Base-by-base conservation (phyloP, 2,797 vertebrate species). In the Luscinia luscinia region DNA sequence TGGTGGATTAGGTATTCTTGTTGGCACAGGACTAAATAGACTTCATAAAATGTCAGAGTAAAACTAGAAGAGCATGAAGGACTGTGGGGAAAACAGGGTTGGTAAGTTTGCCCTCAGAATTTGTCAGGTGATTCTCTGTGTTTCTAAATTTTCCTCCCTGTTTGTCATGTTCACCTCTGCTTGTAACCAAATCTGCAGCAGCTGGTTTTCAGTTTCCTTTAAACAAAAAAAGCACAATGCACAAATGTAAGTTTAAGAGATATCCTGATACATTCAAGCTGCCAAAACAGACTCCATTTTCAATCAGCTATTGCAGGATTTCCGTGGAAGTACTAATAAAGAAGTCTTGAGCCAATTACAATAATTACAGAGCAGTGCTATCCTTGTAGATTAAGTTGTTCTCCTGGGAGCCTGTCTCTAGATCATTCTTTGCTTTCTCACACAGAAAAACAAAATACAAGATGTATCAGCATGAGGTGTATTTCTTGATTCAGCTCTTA, bases 271-370 rank as follows among this genome's bases (percentile, higher is more conserved):
- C 28, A 73, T 93, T 36, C 54, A 63, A 83, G 12, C 49, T 79
- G 32, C 63, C 64, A 52, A 70, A 84, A 55, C 30, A 73, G 74
- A 48, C 4, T 5, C 8, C 18, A 11, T 69, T 70, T 88, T 48
- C n/a, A 87, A 82, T 43, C 48, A 57, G 38, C 58, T 87, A 15
- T 70, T 64, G 38, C 21, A 89, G 48, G 21, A 87, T 94, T 92
- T 89, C 83, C 57, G 80, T 89, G 72, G 88, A 70, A 94, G 94
- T 77, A 79, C 74, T 70, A 66, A 84, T 92, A 89, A 62, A 89
- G 62, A 89, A 73, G 74, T 90, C 66, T 93, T 74, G n/a, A 75
- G 45, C 46, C 57, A 82, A 38, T 89, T 86, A 66, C 15, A 77
- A 11, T 84, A 91, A 91, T 89, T 91, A 46, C 3, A 70, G 83